Conservation (phyloP, 2,113 vertebrate species). For the Myanophis thanlyinensis region DNA sequence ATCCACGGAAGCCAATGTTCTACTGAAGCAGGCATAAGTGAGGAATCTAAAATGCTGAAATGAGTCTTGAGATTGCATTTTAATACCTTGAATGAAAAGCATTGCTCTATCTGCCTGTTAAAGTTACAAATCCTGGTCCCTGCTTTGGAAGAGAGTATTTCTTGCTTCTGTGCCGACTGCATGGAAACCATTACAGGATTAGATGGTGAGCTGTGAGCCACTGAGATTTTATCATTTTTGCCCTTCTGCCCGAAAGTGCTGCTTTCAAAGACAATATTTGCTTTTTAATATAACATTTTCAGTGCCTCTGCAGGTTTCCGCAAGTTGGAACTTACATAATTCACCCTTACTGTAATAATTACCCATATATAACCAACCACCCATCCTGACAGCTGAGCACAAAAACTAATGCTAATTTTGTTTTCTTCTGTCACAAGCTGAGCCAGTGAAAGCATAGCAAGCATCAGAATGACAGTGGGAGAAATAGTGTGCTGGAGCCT, state of each 20-base stretch:
- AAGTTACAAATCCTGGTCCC: background rate
- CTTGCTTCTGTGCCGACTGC: background rate
- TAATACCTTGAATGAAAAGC: background rate
- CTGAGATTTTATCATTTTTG: background rate
- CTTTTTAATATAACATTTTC: background rate
- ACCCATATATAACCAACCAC: background rate
- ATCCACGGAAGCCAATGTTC: background rate
- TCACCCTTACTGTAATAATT: background rate
- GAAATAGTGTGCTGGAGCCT: background rate
- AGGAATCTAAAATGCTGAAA: background rate
- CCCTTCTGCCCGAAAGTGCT: background rate
- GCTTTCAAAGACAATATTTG: background rate
- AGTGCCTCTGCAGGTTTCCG: background rate
- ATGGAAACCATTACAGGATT: background rate
- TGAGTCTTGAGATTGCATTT: background rate
- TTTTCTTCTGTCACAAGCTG: background rate
- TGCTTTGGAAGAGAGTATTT: background rate
- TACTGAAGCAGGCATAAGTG: background rate
- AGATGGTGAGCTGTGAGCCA: background rate
- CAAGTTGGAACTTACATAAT: background rate
- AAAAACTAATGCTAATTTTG: background rate
- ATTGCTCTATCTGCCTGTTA: background rate
- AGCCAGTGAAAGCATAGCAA: background rate
- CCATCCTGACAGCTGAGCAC: background rate
- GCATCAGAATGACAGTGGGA: background rate